These are phyloP conservation scores for Phainopepla nitens DNA, from an alignment of 2,113 vertebrate genomes.

Conservation along the genomic window DNA sequence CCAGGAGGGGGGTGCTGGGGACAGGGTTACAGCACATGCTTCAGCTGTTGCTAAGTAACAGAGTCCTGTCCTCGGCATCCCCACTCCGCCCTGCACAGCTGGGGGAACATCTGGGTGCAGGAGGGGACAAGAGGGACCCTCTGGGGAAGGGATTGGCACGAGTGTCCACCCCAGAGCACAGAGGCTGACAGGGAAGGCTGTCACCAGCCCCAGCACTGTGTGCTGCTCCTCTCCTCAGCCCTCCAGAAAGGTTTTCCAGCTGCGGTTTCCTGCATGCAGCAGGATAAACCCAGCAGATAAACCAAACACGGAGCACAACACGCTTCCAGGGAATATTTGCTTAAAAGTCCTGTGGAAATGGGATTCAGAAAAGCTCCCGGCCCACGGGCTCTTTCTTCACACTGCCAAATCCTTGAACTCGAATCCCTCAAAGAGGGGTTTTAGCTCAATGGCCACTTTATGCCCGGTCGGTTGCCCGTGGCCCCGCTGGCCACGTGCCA, in stretches of 20 bases:
- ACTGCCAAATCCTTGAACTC: neutral
- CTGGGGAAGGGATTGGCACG: neutral
- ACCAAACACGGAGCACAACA: neutral
- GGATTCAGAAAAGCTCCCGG: neutral
- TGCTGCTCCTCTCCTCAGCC: neutral
- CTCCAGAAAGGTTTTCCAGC: neutral
- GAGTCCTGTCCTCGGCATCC: neutral
- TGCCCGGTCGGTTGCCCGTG: rapidly evolving
- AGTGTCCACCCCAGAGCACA: rapidly evolving
- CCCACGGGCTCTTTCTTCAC: neutral
- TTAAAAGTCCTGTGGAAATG: neutral
- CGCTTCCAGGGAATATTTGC: neutral
- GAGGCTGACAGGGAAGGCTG: neutral
- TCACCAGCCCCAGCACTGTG: neutral
- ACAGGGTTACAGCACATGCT: neutral
- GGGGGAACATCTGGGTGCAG: neutral
- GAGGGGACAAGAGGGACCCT: neutral
- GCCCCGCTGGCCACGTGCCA: neutral
- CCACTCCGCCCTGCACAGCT: neutral
- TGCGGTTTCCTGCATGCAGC: neutral
- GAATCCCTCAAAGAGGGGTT: rapidly evolving
- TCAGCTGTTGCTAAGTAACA: conserved; percentile 8
- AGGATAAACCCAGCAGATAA: neutral
- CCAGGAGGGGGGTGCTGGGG: neutral
- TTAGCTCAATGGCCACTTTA: neutral